Conservation (phyloP, 2,797 vertebrate species). For the Enteromius fasciolatus region DNA sequence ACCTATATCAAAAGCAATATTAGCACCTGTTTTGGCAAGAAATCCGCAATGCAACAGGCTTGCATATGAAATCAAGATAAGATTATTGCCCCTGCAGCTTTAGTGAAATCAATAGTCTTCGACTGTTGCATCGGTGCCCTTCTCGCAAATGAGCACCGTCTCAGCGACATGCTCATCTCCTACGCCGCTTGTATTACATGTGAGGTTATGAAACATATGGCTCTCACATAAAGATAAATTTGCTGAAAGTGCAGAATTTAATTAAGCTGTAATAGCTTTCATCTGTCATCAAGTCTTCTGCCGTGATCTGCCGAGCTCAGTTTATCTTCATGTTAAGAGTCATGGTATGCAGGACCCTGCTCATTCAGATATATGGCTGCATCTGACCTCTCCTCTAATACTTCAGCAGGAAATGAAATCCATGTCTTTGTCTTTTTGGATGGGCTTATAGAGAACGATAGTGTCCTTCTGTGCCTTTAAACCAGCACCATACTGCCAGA, state of each 20-base stretch:
- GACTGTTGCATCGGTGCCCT: slow-evolving; percentile 65
- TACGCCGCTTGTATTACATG: slow-evolving; percentile 64
- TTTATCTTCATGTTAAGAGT: slow-evolving; percentile 67
- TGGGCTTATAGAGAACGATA: slow-evolving; percentile 49
- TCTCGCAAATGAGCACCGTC: slow-evolving; percentile 62
- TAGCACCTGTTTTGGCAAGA: slow-evolving; percentile 74
- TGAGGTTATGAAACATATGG: slow-evolving; percentile 76
- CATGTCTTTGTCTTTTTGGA: slow-evolving; percentile 18
- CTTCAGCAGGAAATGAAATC: slow-evolving; percentile 67
- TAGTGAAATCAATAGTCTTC: slow-evolving; percentile 32
- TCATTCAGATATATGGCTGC: slow-evolving; percentile 65
- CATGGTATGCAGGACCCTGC: slow-evolving; percentile 59
- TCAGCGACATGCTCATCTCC: slow-evolving; percentile 55
- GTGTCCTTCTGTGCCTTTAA: slow-evolving; percentile 39
- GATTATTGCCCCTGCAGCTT: slow-evolving; percentile 65
- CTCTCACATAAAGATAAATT: slow-evolving; percentile 72
- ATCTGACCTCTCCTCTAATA: slow-evolving; percentile 65
- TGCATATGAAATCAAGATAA: slow-evolving; percentile 70
- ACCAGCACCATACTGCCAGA: slow-evolving; percentile 31
- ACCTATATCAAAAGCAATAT: slow-evolving; percentile 78
- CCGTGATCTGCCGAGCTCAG: slow-evolving; percentile 69
- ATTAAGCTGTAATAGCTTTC: slow-evolving; percentile 79
- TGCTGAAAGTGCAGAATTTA: slow-evolving; percentile 76
- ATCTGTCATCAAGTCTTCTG: slow-evolving; percentile 70
- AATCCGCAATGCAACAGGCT: slow-evolving; percentile 76